These are phyloP conservation scores for Microcebus lehilahytsara DNA, from an alignment of 2,113 vertebrate species.

Conservation along the genomic window DNA sequence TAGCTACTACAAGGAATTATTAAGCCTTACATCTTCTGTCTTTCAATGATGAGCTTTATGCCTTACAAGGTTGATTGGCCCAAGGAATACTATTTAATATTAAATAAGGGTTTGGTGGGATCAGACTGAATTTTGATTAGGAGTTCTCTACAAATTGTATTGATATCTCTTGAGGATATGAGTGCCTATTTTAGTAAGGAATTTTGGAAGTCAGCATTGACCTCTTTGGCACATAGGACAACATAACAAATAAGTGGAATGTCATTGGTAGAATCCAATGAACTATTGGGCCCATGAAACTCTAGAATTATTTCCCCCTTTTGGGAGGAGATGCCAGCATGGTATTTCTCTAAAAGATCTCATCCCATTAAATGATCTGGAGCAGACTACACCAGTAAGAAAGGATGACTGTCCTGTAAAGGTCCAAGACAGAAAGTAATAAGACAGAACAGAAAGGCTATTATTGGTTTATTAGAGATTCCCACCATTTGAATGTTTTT, in stretches of 20 bases:
- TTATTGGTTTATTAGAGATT: not conserved
- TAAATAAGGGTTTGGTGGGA: not conserved
- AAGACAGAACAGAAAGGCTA: not conserved
- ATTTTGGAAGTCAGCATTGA: not conserved
- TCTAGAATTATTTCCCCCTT: not conserved
- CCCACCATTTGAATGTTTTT: not conserved
- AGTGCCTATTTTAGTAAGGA: not conserved
- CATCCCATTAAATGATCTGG: not conserved
- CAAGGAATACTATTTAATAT: too few species aligned
- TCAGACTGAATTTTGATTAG: not conserved
- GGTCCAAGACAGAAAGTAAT: not conserved
- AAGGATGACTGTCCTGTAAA: not conserved
- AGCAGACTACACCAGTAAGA: not conserved
- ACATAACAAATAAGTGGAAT: not conserved
- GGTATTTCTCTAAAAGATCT: not conserved
- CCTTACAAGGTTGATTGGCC: not conserved
- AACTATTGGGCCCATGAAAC: not conserved
- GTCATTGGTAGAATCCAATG: not conserved
- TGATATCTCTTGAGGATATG: not conserved
- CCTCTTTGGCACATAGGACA: not conserved
- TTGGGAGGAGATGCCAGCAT: not conserved
- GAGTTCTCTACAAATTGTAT: not conserved
- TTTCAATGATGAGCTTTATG: not conserved
- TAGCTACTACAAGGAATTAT: not conserved
- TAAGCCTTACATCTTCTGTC: not conserved